phyloP scores from a whole-genome alignment of 2,797 vertebrate genomes.

The Lepilemur ruficaudatus region DNA sequence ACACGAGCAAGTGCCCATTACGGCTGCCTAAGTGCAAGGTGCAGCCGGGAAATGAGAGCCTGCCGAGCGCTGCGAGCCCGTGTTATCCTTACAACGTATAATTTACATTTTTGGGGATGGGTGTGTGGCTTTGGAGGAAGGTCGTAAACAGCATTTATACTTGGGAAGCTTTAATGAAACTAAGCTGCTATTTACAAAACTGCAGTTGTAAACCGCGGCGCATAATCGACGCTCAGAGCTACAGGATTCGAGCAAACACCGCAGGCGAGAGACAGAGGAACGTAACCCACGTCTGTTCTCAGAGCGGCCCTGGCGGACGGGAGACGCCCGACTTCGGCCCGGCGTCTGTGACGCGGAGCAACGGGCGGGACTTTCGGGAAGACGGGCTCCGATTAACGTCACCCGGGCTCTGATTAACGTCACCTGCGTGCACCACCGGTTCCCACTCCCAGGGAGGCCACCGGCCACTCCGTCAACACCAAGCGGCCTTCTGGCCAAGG shows the following conservation, averaged over 20 bases:
- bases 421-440: accelerated
- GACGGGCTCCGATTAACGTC: accelerated
- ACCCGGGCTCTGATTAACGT: accelerated
- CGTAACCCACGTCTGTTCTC: accelerated
- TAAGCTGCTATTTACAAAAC: constrained; percentile 68
- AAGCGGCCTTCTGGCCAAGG: accelerated
- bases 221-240: background rate
- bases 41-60: background rate
- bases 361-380: accelerated
- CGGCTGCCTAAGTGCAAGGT: background rate
- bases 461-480: accelerated
- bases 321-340: accelerated
- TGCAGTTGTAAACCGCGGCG: background rate
- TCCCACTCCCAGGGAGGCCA: background rate
- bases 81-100: constrained; percentile 52
- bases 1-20: background rate
- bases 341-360: accelerated
- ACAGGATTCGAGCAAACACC: background rate
- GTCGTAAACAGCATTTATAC: constrained; percentile 60
- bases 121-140: constrained; percentile 49
- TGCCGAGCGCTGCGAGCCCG: accelerated
- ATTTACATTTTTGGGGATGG: constrained; percentile 70
- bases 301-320: accelerated
- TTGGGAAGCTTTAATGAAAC: constrained; percentile 57
- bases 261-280: accelerated